A percentile compares a stretch with the other conserved stretches of the same genome.
Conservation (phyloP, 2,797 vertebrate species). For the Muscicapa comitata region DNA sequence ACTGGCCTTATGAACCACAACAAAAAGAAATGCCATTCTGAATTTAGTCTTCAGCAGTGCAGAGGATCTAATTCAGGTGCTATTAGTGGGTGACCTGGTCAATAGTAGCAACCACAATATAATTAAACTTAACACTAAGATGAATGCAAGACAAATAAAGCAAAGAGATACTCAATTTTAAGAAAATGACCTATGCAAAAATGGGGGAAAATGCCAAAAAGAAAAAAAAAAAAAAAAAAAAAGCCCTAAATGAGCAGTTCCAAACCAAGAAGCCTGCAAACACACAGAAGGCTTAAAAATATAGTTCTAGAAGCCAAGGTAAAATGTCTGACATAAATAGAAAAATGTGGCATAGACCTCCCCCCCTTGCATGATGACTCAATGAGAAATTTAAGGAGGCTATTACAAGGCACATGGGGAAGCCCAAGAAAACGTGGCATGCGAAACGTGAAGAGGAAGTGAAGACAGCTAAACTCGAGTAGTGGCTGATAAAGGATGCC, state of each 20-base stretch:
- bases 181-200: not conserved
- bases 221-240: no score
- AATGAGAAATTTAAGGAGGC: not conserved
- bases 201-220: not conserved
- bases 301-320: not conserved
- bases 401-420: not conserved
- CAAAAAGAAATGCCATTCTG: not conserved
- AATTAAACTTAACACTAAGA: not conserved
- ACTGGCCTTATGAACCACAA: not conserved
- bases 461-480: rapidly evolving
- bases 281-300: not conserved
- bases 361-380: not conserved
- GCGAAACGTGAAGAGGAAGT: not conserved
- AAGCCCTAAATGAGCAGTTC: not conserved
- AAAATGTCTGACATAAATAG: not conserved
- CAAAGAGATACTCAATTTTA: not conserved
- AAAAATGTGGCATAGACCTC: not conserved
- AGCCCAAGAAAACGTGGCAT: not conserved
- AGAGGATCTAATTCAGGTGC: not conserved
- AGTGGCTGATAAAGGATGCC: not conserved
- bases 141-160: not conserved
- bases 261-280: not conserved
- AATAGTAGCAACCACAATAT: not conserved
- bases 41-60: not conserved
- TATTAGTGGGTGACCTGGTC: not conserved